Evolutionary conservation across 2,113 vertebrate genomes (phyloP), one percentile per base, ranked within the genome.

Genomic region (Caranx ignobilis): DNA sequence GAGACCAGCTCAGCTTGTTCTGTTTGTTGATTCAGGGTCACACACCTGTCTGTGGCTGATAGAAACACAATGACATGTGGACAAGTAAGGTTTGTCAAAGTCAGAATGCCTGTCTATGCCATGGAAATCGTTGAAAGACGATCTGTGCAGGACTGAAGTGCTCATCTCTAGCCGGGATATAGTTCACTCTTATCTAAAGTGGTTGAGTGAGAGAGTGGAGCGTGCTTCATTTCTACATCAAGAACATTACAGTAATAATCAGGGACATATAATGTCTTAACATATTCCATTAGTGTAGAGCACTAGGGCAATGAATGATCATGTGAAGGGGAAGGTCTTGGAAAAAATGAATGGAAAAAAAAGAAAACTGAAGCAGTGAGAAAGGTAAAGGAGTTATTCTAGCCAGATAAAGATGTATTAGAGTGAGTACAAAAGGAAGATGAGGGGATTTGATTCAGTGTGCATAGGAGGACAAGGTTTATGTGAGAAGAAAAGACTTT

Each of bases 11-110:
- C 65, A 35, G 55, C 55, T 69, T 1, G 52, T 59, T 70, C 75
- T 56, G 41, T 62, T 74, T 79, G 88, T 65, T 72, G 72, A 80
- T 75, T 80, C 67, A 61, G 69, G 84, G 72, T 88, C 81, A 75
- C 65, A 78, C 75, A 82, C 73, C 69, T 85, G 70, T 81, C 73
- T 66, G 64, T 11, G 55, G 26, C 78, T 71, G 73, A 43, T 55
- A 69, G 54, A 62, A 88, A 81, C 67, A 63, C 73, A 62, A 47
- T 56, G 66, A 75, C 75, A 55, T 34, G 26, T 80, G 59, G 57
- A 77, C 54, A 48, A 48, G 34, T 19, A 52, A 16, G 35, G 16
- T 78, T 80, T 74, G 63, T 63, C 37, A 31, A 32, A 81, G 50
- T 52, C n/a, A 56, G 7, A 66, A 65, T 21, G 32, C 41, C 59